phyloP scores from a whole-genome alignment of 2,113 vertebrate genomes.

The Urocitellus parryii region DNA sequence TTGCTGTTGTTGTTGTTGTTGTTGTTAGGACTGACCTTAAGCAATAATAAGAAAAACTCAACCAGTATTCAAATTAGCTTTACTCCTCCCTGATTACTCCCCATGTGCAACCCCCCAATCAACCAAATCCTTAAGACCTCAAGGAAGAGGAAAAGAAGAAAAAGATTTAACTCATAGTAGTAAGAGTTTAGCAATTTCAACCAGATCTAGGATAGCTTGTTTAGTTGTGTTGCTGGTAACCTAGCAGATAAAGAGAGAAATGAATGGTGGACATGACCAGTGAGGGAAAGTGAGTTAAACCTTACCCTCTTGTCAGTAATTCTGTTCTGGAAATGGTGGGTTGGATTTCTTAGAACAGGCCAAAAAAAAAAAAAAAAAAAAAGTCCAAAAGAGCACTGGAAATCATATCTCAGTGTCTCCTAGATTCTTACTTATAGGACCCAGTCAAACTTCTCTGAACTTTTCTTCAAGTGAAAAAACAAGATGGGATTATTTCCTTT shows the following conservation, averaged over 20 bases:
- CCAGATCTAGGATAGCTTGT: not conserved
- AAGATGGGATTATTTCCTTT: not conserved
- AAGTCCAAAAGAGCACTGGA: not conserved
- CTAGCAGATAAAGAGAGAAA: not conserved
- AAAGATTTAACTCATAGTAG: not conserved
- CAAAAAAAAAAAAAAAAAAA: not conserved
- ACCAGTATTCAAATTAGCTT: constrained; percentile 11
- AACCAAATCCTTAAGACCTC: not conserved
- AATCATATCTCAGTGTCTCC: not conserved
- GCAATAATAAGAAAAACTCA: not conserved
- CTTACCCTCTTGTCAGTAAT: not conserved
- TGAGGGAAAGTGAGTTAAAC: not conserved
- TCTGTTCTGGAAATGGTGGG: not conserved
- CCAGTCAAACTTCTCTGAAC: not conserved
- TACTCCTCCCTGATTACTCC: not conserved
- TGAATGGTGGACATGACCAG: not conserved
- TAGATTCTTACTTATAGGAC: not conserved
- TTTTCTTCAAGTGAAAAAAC: not conserved
- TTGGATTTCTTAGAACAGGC: not conserved
- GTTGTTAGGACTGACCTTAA: constrained; percentile 11
- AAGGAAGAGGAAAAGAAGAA: not conserved
- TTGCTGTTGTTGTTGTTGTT: not conserved
- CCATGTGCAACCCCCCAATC: not conserved
- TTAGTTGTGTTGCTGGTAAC: not conserved
- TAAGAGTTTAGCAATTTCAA: not conserved